These are phyloP conservation scores for Erebia epiphron DNA, from an alignment of 2,888 invertebrate genomes.

Conservation along the genomic window DNA sequence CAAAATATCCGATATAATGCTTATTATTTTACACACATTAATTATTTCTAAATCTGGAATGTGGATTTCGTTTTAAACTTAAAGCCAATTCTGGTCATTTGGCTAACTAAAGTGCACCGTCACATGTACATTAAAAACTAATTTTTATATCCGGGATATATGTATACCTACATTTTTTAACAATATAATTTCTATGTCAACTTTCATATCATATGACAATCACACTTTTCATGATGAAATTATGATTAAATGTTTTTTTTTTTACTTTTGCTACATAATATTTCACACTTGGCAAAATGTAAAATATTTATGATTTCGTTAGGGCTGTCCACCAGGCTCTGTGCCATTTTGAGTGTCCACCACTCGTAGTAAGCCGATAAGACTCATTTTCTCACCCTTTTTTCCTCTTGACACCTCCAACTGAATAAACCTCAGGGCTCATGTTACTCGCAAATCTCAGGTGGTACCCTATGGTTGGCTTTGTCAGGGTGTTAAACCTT, in stretches of 20 bases:
- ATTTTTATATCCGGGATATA: constrained; percentile 14
- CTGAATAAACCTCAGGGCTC: too few relatives aligned
- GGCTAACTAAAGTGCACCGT: background rate
- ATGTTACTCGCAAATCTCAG: too few relatives aligned
- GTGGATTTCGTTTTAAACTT: background rate
- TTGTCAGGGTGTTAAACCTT: too few relatives aligned
- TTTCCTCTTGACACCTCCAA: too few relatives aligned
- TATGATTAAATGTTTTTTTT: background rate
- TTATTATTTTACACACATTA: constrained; percentile 1
- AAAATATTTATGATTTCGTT: background rate
- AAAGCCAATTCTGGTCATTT: constrained; percentile 15
- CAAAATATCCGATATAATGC: background rate
- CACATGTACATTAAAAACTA: constrained; percentile 4
- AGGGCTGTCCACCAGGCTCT: background rate
- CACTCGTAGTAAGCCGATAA: too few relatives aligned
- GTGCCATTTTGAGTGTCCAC: background rate
- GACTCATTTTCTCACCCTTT: too few relatives aligned
- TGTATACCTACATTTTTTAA: constrained; percentile 4
- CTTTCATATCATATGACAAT: constrained; percentile 6
- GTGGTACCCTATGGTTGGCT: too few relatives aligned
- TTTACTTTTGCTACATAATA: constrained; percentile 9
- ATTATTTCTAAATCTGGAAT: constrained; percentile 8
- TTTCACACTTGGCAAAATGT: constrained; percentile 9
- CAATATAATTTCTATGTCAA: constrained; percentile 5
- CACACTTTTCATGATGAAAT: constrained; percentile 13